Evolutionary conservation across 2,888 invertebrate genomes (phyloP).

Genomic region (Cabera pusaria): DNA sequence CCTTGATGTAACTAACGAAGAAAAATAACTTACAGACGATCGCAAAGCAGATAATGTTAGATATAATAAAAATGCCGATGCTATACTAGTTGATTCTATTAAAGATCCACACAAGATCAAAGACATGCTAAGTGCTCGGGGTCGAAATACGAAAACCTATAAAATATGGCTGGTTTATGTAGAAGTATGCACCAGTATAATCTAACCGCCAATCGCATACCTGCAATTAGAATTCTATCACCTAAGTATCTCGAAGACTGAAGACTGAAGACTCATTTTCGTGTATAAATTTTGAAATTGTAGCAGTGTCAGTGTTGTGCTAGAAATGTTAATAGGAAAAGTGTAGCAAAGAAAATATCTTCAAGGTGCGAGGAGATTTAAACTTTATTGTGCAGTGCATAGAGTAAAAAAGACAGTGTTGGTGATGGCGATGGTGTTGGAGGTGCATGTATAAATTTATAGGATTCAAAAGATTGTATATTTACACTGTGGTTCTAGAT

Average conservation of each 20-base stretch:
- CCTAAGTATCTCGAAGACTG: no score
- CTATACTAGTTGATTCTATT: slow-evolving; percentile 28
- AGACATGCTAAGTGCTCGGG: slow-evolving; percentile 72
- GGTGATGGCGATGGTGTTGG: slow-evolving; percentile 61
- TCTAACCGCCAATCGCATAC: slow-evolving; percentile 52
- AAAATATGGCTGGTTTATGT: slow-evolving; percentile 78
- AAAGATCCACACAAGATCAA: slow-evolving; percentile 52
- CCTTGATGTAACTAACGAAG: slow-evolving; percentile 91
- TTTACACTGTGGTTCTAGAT: slow-evolving; percentile 14
- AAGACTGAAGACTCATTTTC: slow-evolving; percentile 40
- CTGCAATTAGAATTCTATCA: slow-evolving; percentile 42
- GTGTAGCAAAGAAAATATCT: slow-evolving; percentile 59
- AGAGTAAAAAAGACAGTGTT: slow-evolving; percentile 65
- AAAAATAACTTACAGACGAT: no score
- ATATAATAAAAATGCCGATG: slow-evolving; percentile 8
- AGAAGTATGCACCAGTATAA: slow-evolving; percentile 77
- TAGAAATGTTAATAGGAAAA: slow-evolving; percentile 59
- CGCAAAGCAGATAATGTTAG: background rate
- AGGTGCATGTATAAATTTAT: slow-evolving; percentile 24
- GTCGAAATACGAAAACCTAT: slow-evolving; percentile 50
- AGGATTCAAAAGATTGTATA: slow-evolving; percentile 5
- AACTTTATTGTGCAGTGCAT: slow-evolving; percentile 78
- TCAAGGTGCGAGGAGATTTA: slow-evolving; percentile 71
- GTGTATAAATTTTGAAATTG: slow-evolving; percentile 49
- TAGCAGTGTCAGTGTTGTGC: slow-evolving; percentile 58